Percentiles rank a stretch among this genome's conserved stretches.
Evolutionary conservation across 2,888 invertebrate genomes (phyloP).

Genomic region (Ceramica pisi): DNA sequence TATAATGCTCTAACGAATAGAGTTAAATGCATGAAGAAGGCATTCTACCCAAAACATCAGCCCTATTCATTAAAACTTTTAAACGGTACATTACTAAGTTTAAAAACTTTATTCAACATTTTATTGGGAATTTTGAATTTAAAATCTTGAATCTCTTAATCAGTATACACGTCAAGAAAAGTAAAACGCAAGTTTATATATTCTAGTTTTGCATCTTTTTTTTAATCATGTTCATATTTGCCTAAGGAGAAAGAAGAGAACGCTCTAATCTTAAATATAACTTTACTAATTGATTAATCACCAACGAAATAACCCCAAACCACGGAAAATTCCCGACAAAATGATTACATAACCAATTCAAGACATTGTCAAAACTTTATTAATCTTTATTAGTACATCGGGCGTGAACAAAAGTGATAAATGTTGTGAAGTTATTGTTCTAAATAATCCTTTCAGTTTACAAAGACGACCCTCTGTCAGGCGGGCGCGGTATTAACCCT

Average conservation of each 20-base stretch:
- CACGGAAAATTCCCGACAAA: constrained; percentile 40
- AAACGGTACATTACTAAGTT: too few species aligned
- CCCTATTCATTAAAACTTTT: too few species aligned
- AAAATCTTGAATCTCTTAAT: too few species aligned
- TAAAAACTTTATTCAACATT: too few species aligned
- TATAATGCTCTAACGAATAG: background rate
- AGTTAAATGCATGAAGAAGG: too few species aligned
- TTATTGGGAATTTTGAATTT: too few species aligned
- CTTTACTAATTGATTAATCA: constrained; percentile 45
- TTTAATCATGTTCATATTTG: background rate
- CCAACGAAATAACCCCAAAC: constrained; percentile 27
- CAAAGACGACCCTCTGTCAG: constrained; percentile 85
- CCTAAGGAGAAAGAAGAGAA: background rate
- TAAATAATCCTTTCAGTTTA: constrained; percentile 87
- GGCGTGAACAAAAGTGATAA: constrained; percentile 85
- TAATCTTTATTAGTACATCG: constrained; percentile 80
- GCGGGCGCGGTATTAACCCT: constrained; percentile 80
- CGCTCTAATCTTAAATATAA: background rate
- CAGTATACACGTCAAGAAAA: too few species aligned
- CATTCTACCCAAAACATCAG: too few species aligned
- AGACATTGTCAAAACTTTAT: constrained; percentile 78
- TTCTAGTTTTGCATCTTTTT: background rate
- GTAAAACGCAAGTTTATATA: too few species aligned
- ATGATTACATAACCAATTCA: constrained; percentile 63
- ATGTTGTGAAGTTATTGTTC: constrained; percentile 85